Evolutionary conservation across 1,140 invertebrate genomes (phyloP), one percentile per base, ranked within the genome.

Genomic region (Camponotus pennsylvanicus): DNA sequence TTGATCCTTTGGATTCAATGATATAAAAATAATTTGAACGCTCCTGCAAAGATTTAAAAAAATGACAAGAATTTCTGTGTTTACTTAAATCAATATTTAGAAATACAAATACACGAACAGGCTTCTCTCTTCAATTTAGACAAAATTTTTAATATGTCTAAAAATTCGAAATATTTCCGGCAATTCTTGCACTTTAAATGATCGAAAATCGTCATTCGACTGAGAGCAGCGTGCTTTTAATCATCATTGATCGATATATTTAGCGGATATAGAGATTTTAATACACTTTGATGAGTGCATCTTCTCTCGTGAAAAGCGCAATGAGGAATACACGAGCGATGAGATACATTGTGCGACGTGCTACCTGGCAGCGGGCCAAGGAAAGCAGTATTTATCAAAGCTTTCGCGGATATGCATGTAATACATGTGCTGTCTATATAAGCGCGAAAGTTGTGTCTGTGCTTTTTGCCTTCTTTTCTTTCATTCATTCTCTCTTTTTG

Each of bases 331-430:
- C 45, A 86, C 49, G 83, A 86, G 85, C 49, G 85, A 87, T 57
- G 83, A 88, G 75, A 87, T 87, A 92, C 90, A 89, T 92, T 91
- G 91, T 88, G 80, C 85, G 76, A 86, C 89, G 91, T 75, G 90
- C 89, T 91, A 91, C 91, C 91, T 93, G 92, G 92, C 92, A n/a
- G 9, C 13, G 69, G 21, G 88, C 92, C 92, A 93, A 93, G 89
- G 64, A 90, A 92, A 92, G 89, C 87, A 91, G 87, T 90, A 93
- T 93, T 93, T 92, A 93, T 93, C 92, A 93, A 92, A 92, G 89
- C 85, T 79, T 67, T 77, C 70, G 86, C 55, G n/a, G 40, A 27
- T 42, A 71, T 13, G n/a, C 34, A 45, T 76, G 69, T 63, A 71
- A 82, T 61, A 83, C 40, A 82, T 52, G 27, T 57, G 87, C 27